A percentile compares a stretch with the other conserved stretches of the same genome.
Evolutionary conservation across 1,140 invertebrate genomes (phyloP).

Genomic region (Brachionus plicatilis): DNA sequence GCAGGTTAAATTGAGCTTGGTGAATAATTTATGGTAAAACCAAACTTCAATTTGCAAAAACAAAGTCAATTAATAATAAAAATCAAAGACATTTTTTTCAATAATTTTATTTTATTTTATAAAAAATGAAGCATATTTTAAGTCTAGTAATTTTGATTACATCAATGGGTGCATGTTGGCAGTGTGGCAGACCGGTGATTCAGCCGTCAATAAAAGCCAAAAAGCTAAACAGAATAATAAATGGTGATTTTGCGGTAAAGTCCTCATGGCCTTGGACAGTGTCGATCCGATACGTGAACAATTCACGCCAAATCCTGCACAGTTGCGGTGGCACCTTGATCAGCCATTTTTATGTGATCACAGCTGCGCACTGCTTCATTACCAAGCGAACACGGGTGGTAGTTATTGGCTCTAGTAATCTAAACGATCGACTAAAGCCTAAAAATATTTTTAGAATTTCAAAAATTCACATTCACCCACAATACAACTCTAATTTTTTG

Average conservation of each 20-base stretch:
- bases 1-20: too few relatives aligned
- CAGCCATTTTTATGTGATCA: constrained; percentile 42
- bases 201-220: background rate
- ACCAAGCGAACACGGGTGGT: background rate
- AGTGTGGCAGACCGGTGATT: background rate
- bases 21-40: too few relatives aligned
- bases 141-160: background rate
- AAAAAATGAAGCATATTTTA: background rate
- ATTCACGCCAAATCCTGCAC: background rate
- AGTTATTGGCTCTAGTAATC: background rate
- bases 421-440: background rate
- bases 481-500: background rate
- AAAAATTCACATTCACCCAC: background rate
- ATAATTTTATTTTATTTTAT: too few relatives aligned
- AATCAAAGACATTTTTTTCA: too few relatives aligned
- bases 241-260: background rate
- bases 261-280: constrained; percentile 35
- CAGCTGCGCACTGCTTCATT: constrained; percentile 44
- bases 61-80: too few relatives aligned
- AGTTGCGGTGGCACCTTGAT: constrained; percentile 44
- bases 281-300: background rate
- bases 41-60: too few relatives aligned
- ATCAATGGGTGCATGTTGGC: background rate
- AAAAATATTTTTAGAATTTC: background rate
- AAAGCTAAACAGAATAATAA: background rate